Conservation (phyloP, 2,888 invertebrate species). For the Plemyria rubiginata region DNA sequence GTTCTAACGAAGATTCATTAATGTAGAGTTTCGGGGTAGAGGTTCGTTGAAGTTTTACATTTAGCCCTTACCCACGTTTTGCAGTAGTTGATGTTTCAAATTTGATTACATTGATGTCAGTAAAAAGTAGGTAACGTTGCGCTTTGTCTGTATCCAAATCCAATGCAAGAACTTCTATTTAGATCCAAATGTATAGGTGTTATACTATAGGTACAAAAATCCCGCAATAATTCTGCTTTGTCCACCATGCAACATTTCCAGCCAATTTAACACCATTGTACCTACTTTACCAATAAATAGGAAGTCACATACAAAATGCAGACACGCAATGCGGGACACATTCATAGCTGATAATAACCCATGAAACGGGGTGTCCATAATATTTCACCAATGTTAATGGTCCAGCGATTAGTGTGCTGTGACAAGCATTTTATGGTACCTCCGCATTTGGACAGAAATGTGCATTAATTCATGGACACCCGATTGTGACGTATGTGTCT, state of each 20-base stretch:
- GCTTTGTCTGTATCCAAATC: too few relatives aligned
- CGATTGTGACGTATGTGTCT: slow-evolving; percentile 71
- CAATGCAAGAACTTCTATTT: too few relatives aligned
- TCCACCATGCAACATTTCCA: neutral
- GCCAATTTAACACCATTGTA: neutral
- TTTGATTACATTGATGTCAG: too few relatives aligned
- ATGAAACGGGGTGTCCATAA: slow-evolving; percentile 43
- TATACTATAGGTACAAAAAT: neutral
- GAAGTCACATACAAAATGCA: slow-evolving; percentile 40
- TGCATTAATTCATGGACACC: slow-evolving; percentile 62
- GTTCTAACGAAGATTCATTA: too few relatives aligned
- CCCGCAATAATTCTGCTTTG: neutral
- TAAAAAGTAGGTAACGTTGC: too few relatives aligned
- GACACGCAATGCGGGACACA: slow-evolving; percentile 19
- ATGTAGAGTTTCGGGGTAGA: too few relatives aligned
- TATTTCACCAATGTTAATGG: slow-evolving; percentile 62
- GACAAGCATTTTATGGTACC: slow-evolving; percentile 56
- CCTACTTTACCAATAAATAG: neutral
- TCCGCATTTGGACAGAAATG: slow-evolving; percentile 44
- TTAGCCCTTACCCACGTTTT: too few relatives aligned
- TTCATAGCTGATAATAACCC: slow-evolving; percentile 21
- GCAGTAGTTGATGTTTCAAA: too few relatives aligned
- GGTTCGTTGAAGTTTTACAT: too few relatives aligned
- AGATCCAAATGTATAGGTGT: too few relatives aligned
- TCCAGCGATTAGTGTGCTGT: slow-evolving; percentile 56